phyloP scores from a whole-genome alignment of 2,113 vertebrate genomes.

The Apteryx owenii region DNA sequence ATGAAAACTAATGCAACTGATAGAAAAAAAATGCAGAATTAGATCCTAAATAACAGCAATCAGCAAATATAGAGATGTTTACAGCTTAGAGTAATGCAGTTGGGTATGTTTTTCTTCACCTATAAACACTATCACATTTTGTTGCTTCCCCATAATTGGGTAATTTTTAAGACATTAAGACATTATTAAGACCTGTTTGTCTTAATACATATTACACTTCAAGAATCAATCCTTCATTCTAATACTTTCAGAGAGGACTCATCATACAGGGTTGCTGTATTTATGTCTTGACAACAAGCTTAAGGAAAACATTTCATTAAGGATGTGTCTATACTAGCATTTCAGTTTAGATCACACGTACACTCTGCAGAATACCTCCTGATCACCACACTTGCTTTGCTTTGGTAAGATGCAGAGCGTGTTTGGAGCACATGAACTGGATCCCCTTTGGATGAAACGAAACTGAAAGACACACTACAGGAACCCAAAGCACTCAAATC shows the following conservation, averaged over 20 bases:
- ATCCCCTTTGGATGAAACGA: no score
- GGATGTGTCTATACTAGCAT: no score
- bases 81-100: background rate
- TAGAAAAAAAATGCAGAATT: background rate
- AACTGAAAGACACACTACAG: no score
- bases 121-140: background rate
- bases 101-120: background rate
- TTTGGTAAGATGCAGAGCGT: no score
- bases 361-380: background rate
- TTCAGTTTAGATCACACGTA: background rate
- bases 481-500: no score
- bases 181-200: background rate
- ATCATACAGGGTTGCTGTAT: background rate
- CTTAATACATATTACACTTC: background rate
- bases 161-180: no score
- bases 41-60: background rate
- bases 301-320: background rate
- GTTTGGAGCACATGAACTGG: no score
- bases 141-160: background rate
- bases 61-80: background rate
- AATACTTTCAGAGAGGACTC: background rate
- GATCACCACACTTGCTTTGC: no score
- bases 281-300: background rate
- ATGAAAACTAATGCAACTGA: background rate
- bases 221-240: background rate